These are phyloP conservation scores for Junonia oenone DNA, from an alignment of 2,888 invertebrate species.

Conservation along the genomic window DNA sequence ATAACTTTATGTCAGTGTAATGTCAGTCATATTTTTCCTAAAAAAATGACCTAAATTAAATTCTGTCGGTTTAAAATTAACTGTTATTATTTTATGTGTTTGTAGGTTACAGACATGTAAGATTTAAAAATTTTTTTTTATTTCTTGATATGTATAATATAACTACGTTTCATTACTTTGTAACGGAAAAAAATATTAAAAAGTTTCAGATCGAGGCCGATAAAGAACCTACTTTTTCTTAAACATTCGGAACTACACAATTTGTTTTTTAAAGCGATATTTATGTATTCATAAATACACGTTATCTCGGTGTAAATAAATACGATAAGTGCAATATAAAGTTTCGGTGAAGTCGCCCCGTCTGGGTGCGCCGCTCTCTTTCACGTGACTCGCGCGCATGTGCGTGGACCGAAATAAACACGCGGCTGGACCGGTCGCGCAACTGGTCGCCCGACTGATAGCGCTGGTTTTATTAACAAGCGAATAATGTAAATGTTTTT, in stretches of 20 bases:
- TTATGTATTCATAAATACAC: background rate
- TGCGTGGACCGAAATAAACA: slow-evolving; percentile 7
- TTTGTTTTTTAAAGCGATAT: background rate
- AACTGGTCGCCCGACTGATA: background rate
- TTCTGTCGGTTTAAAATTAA: no score
- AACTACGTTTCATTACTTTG: no score
- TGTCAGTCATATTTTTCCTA: no score
- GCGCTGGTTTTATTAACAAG: background rate
- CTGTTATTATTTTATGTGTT: no score
- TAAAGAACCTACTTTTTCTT: background rate
- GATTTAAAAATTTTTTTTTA: no score
- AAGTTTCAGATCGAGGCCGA: background rate
- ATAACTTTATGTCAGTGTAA: no score
- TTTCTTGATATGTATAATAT: no score
- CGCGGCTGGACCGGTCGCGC: slow-evolving; percentile 10
- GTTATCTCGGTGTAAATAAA: background rate
- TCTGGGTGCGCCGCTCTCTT: slow-evolving; percentile 11
- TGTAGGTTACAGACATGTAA: no score
- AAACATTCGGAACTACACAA: background rate
- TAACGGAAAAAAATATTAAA: background rate
- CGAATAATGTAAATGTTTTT: no score
- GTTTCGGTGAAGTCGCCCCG: background rate
- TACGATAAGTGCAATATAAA: background rate
- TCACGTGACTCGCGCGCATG: slow-evolving; percentile 15
- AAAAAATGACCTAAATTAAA: no score